Conservation (phyloP, 2,113 vertebrate genomes). For the Prionailurus bengalensis region DNA sequence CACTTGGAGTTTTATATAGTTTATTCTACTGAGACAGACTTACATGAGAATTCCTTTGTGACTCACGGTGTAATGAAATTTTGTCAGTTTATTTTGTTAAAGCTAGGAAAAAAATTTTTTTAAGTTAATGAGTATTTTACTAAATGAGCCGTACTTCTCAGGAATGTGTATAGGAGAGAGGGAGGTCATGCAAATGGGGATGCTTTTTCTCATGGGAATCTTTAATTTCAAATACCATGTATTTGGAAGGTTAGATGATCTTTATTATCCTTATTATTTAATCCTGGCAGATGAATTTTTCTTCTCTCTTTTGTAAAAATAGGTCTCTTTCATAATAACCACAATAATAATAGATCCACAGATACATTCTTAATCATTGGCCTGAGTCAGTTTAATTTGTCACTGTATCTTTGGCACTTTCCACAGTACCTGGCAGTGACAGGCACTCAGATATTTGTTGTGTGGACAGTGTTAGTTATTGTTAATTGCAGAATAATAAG, state of each 20-base stretch:
- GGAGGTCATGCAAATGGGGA: background rate
- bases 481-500: background rate
- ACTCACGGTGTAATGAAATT: background rate
- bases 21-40: background rate
- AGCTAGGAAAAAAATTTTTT: background rate
- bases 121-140: background rate
- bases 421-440: background rate
- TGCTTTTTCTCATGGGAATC: background rate
- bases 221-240: background rate
- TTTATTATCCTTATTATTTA: background rate
- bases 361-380: background rate
- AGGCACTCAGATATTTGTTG: background rate
- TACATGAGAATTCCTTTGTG: conserved; percentile 23
- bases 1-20: conserved; percentile 30
- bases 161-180: background rate
- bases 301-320: conserved; percentile 1
- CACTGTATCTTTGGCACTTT: background rate
- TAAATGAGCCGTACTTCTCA: background rate
- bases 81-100: conserved; percentile 49
- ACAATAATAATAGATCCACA: background rate
- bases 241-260: background rate
- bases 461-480: background rate
- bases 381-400: background rate
- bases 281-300: background rate
- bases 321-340: background rate